Conservation (phyloP, 2,888 invertebrate species). For the Heliconius sara region DNA sequence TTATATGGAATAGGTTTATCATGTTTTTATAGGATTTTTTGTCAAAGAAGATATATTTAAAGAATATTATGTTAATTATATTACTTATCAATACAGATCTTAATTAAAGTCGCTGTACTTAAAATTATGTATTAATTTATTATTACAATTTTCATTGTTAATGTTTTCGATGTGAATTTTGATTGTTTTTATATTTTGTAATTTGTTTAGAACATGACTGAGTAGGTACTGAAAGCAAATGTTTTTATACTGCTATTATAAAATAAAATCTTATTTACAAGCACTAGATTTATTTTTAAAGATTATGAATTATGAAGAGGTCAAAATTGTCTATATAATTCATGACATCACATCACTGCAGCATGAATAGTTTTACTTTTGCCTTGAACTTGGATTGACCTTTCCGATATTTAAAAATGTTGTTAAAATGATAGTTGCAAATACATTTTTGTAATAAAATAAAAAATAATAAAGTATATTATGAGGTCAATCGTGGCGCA, state of each 20-base stretch:
- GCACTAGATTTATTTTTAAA: background rate
- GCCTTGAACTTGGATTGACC: too few species aligned
- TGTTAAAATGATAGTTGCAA: too few species aligned
- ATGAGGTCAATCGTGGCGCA: too few species aligned
- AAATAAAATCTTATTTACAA: background rate
- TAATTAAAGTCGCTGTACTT: conserved; percentile 3
- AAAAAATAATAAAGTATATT: too few species aligned
- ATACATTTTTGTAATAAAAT: too few species aligned
- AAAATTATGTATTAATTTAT: conserved; percentile 8
- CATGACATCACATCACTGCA: too few species aligned
- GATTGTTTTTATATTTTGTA: background rate
- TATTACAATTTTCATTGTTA: conserved; percentile 3
- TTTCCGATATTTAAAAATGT: too few species aligned
- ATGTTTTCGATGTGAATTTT: background rate
- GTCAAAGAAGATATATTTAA: background rate
- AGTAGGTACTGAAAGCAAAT: background rate
- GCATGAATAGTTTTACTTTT: too few species aligned
- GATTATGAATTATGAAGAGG: too few species aligned
- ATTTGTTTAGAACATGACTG: background rate
- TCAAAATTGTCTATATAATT: too few species aligned
- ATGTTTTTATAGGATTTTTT: conserved; percentile 9
- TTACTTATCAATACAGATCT: conserved; percentile 23
- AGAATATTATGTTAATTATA: background rate
- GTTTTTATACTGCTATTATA: background rate
- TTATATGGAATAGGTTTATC: conserved; percentile 11